Evolutionary conservation across 2,797 vertebrate species (phyloP).

Genomic region (Garrulus glandarius): DNA sequence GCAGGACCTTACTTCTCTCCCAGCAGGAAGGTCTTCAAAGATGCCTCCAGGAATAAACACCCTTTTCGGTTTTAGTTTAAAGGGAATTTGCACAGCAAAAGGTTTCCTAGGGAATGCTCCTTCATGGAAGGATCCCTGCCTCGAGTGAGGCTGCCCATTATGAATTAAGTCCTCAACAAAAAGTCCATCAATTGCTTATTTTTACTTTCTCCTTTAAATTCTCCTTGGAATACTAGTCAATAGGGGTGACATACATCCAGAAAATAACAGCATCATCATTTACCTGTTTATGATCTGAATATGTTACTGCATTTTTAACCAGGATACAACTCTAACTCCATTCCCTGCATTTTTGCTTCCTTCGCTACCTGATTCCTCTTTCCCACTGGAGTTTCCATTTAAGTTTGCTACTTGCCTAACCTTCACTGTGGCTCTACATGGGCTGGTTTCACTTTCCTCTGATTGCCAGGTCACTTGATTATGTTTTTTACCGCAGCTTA

Average conservation of each 20-base stretch:
- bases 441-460: slow-evolving; percentile 44
- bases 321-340: not conserved
- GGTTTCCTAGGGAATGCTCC: not conserved
- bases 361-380: not conserved
- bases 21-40: not conserved
- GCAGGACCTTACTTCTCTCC: not conserved
- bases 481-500: slow-evolving; percentile 43
- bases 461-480: slow-evolving; percentile 33
- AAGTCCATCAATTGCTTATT: not conserved
- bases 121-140: not conserved
- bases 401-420: slow-evolving; percentile 60
- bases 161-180: not conserved
- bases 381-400: slow-evolving; percentile 7
- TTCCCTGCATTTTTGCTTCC: not conserved
- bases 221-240: not conserved
- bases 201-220: not conserved
- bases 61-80: not conserved
- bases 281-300: not conserved
- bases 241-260: not conserved
- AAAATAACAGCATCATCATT: not conserved
- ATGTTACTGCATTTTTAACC: not conserved
- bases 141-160: rapidly evolving
- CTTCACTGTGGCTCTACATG: slow-evolving; percentile 27
- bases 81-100: not conserved
- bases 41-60: not conserved